Conservation (phyloP, 2,888 invertebrate species). For the Chromoteleia sp. region DNA sequence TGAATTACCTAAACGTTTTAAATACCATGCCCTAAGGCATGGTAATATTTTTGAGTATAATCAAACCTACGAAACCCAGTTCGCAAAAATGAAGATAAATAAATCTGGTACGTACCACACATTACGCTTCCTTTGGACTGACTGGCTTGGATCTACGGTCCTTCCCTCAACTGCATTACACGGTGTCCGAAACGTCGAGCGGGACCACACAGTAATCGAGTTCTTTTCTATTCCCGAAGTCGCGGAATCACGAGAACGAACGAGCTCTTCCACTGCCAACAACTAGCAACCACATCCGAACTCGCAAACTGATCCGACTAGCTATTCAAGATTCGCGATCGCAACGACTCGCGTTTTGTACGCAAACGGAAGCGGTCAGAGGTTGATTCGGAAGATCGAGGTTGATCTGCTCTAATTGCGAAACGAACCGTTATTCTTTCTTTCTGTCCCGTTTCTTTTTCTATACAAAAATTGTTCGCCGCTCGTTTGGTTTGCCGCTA, state of each 20-base stretch:
- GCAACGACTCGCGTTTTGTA: no score
- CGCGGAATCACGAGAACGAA: not conserved
- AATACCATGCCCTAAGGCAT: no score
- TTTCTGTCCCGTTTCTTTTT: no score
- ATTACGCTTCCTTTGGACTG: slow-evolving; percentile 51
- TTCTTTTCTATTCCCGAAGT: not conserved
- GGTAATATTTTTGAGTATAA: no score
- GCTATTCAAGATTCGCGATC: not conserved
- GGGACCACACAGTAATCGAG: slow-evolving; percentile 31
- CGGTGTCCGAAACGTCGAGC: slow-evolving; percentile 2
- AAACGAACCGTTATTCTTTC: no score
- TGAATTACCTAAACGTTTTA: no score
- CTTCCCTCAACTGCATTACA: slow-evolving; percentile 47
- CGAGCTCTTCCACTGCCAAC: slow-evolving; percentile 22
- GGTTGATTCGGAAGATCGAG: slow-evolving; percentile 42
- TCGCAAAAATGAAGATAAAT: no score
- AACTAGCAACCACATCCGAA: slow-evolving; percentile 42
- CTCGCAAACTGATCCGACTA: slow-evolving; percentile 2
- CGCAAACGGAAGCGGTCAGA: slow-evolving; percentile 43
- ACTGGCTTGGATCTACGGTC: slow-evolving; percentile 11
- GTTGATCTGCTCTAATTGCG: not conserved
- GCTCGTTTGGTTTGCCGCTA: not conserved
- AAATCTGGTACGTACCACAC: slow-evolving; percentile 67
- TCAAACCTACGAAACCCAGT: no score
- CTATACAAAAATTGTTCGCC: no score